Base-by-base conservation (phyloP, 2,797 vertebrate genomes). In the Hemibagrus guttatus region DNA sequence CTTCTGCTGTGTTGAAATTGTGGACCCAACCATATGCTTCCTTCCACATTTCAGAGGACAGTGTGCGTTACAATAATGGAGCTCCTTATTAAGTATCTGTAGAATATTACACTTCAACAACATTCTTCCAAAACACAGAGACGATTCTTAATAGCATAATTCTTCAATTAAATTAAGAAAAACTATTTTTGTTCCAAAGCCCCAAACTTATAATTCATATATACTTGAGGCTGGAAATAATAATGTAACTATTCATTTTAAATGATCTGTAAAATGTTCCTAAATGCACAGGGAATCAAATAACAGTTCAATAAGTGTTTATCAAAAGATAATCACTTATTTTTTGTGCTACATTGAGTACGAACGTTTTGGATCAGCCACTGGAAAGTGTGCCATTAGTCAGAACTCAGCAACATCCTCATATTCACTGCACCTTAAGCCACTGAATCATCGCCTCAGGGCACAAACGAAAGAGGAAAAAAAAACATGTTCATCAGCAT, bases 401-500 rank as follows among this genome's bases (percentile, higher is more conserved):
- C 21, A 6, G 7, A 68, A 56, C 26, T 28, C 46, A 28, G 26
- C 46, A 56, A 78, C 31, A 59, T 31, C 31, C 6, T 52, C 16
- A 63, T 31, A 61, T 35, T 35, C n/a, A 19, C 6, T 54, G 61
- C 46, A 52, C 42, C 46, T 54, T 21, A 52, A 75, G n/a, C 58
- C 58, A 82, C 42, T 82, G 85, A 83, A 75, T 86, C 85, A 83
- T 66, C 69, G 56, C 13, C 61, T 54, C 21, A 28, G 46, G 31
- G 66, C 17, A 14, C 28, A 26, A 59, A 80, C 23, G n/a, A 54
- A 66, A 52, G 31, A n/a, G 16, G 23, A 19, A 59, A 80, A 66
- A 66, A 88, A 71, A 80, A 86, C 26, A 1, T 35, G 75, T 21
- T 35, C 74, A 87, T 94, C 93, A 93, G 94, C 94, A 94, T 76